Conservation (phyloP, 2,888 invertebrate genomes). For the Leptinotarsa rubiginosa region DNA sequence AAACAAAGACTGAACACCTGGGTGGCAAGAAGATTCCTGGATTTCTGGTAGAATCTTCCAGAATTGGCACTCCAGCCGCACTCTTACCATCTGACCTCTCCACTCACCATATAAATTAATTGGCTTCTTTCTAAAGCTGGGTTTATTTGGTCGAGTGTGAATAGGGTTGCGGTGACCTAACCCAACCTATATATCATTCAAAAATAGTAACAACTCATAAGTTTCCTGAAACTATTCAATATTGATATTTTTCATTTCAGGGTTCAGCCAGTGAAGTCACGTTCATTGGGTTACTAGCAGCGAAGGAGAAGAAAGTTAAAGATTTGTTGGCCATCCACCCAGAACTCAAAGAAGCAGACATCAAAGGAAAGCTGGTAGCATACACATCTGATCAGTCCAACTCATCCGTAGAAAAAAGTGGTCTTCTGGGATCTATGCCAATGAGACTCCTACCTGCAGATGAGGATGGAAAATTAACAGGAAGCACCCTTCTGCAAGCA, state of each 20-base stretch:
- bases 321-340: slow-evolving; percentile 71
- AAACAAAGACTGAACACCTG: no score
- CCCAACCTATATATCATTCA: background rate
- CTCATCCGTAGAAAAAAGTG: slow-evolving; percentile 90
- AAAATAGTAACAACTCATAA: background rate
- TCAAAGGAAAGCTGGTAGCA: slow-evolving; percentile 80
- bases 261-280: slow-evolving; percentile 94
- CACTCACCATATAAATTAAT: no score
- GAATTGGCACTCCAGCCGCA: no score
- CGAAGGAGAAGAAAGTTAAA: slow-evolving; percentile 78
- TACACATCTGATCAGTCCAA: slow-evolving; percentile 91
- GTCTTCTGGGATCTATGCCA: slow-evolving; percentile 82
- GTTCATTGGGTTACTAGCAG: slow-evolving; percentile 83
- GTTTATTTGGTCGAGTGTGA: no score
- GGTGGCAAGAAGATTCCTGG: no score
- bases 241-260: slow-evolving; percentile 64
- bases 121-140: no score
- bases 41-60: no score
- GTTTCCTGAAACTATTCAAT: background rate
- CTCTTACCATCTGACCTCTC: no score
- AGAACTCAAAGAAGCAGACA: slow-evolving; percentile 72
- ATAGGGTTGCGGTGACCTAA: no score
- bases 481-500: slow-evolving; percentile 75
- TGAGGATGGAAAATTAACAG: slow-evolving; percentile 75
- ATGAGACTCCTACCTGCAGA: slow-evolving; percentile 81